These are phyloP conservation scores for Tetragonisca angustula DNA, from an alignment of 2,888 invertebrate species.

Conservation along the genomic window DNA sequence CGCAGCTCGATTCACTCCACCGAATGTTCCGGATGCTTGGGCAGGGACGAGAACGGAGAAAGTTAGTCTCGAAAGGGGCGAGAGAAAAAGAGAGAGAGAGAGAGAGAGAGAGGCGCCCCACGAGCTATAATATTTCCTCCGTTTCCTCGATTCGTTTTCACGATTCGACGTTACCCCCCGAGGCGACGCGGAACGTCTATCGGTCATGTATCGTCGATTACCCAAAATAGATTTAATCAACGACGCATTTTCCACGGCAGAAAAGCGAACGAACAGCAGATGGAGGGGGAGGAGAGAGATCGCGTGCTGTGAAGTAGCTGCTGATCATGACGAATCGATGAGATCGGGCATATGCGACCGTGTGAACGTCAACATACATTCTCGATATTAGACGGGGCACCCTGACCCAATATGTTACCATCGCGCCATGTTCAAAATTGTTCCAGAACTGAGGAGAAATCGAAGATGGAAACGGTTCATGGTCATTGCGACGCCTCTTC, in stretches of 20 bases:
- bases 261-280: slow-evolving; percentile 56
- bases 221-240: slow-evolving; percentile 79
- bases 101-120: neutral
- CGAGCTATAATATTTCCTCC: slow-evolving; percentile 52
- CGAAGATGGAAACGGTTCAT: slow-evolving; percentile 12
- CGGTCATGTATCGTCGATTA: slow-evolving; percentile 76
- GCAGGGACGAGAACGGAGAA: slow-evolving; percentile 35
- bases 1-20: neutral
- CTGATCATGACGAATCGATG: slow-evolving; percentile 80
- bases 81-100: slow-evolving; percentile 22
- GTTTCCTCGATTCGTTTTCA: slow-evolving; percentile 45
- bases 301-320: slow-evolving; percentile 38
- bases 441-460: slow-evolving; percentile 29
- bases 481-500: slow-evolving; percentile 11
- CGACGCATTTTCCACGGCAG: slow-evolving; percentile 67
- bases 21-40: slow-evolving; percentile 35
- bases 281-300: neutral
- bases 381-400: slow-evolving; percentile 59
- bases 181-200: slow-evolving; percentile 55
- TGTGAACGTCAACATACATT: slow-evolving; percentile 76
- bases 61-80: slow-evolving; percentile 25
- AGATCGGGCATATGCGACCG: slow-evolving; percentile 77
- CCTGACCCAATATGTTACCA: slow-evolving; percentile 49
- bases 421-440: slow-evolving; percentile 27
- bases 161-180: slow-evolving; percentile 33